These are phyloP conservation scores for Bambusicola thoracicus DNA, from an alignment of 2,113 vertebrate genomes.

Conservation along the genomic window DNA sequence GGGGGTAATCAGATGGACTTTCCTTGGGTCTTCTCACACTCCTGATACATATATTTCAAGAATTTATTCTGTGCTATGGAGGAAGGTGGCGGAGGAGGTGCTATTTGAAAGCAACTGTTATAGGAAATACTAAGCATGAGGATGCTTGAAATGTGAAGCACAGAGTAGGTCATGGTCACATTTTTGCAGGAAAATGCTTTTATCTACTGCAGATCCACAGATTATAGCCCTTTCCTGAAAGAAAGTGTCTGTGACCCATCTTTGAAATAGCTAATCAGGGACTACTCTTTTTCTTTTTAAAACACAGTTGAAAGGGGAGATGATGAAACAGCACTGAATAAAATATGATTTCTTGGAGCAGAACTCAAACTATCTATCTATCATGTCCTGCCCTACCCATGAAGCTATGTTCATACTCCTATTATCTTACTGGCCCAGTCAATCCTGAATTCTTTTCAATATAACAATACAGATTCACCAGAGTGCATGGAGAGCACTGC, in stretches of 20 bases:
- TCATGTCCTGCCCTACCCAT: background rate
- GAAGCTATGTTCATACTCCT: background rate
- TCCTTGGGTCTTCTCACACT: background rate
- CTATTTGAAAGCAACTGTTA: constrained; percentile 18
- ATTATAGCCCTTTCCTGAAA: constrained; percentile 40
- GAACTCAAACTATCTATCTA: background rate
- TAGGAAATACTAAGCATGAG: background rate
- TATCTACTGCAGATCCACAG: constrained; percentile 6
- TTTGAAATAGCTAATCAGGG: constrained; percentile 31
- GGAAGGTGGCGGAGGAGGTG: background rate
- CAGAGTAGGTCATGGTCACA: too few species aligned
- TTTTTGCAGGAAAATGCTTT: constrained; percentile 41
- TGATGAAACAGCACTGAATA: constrained; percentile 25
- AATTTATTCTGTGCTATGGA: background rate
- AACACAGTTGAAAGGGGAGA: constrained; percentile 20
- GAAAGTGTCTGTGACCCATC: constrained; percentile 3
- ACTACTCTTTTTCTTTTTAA: constrained; percentile 11
- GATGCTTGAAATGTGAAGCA: constrained; percentile 21
- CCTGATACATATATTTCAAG: background rate
- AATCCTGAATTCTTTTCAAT: background rate
- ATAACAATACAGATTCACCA: background rate
- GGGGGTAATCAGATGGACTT: background rate
- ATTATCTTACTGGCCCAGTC: background rate
- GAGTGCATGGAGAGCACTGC: background rate
- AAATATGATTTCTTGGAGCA: background rate